Base-by-base conservation (phyloP, 2,888 invertebrate species). In the Schizaphis graminum region DNA sequence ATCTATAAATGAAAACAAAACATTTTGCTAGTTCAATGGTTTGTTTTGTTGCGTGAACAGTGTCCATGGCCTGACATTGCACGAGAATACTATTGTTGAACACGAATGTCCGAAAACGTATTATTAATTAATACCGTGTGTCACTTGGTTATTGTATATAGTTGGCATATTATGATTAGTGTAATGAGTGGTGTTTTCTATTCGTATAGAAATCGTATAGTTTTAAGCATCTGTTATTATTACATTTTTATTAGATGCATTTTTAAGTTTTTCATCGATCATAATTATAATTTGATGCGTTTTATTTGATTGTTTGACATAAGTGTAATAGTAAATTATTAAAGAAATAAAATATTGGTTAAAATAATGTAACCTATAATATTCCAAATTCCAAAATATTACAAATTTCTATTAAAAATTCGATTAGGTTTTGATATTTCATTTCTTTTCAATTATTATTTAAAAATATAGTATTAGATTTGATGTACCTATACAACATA, bases 81-180 rank as follows among this genome's bases (percentile, higher is more conserved):
- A 35, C 21, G 35, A 7, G 8, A 21, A 35, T 35, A 3, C 77
- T 35, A 77, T 77, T 77, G 77, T 77, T 77, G 35, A 35, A 77
- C 21, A 35, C 61, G 56, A 61, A 11, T 89, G 89, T 57, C 89
- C 44, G 47, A 90, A 90, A 90, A 90, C n/a, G n/a, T 47, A 24
- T 47, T n/a, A 90, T 90, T 90, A 90, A 90, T 90, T 90, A 90
- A 90, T 89, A 61, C 47, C 24, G 47, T 11, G n/a, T 67, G 61
- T 90, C 90, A 90, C 61, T 90, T 44, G 44, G 89, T 44, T 41
- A 57, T 57, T 41, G 57, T 57, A 44, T 35, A 21, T 44, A 28
- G 41, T 44, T 28, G 24, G 28, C 28, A 16, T 57, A 89, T 61
- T 89, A 8, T 57, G 28, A 57, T 89, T 26, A 61, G 44, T 89